phyloP scores from a whole-genome alignment of 2,113 vertebrate genomes.

The Campylomormyrus tamandua region DNA sequence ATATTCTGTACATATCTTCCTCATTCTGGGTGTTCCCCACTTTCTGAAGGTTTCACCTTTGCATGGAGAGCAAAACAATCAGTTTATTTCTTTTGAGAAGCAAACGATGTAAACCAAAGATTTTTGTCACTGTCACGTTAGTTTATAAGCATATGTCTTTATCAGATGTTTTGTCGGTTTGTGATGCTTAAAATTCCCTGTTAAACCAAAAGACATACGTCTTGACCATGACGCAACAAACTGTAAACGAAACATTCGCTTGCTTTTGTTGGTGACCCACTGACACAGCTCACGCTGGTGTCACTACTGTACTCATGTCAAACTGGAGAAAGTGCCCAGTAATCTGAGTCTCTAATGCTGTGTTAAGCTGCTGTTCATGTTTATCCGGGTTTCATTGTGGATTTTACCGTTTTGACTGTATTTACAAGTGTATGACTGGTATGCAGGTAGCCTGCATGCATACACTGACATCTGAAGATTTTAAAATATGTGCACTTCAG shows the following conservation, averaged over 20 bases:
- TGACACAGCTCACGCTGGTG: background rate
- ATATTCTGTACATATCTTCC: slow-evolving; percentile 24
- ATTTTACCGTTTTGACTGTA: background rate
- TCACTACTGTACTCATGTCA: background rate
- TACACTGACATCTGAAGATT: background rate
- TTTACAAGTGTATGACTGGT: background rate
- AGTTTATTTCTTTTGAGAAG: slow-evolving; percentile 60
- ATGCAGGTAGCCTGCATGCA: background rate
- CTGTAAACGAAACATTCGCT: background rate
- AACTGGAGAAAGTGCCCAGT: background rate
- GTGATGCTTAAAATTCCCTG: slow-evolving; percentile 31
- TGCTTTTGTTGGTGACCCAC: background rate
- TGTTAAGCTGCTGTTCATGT: background rate
- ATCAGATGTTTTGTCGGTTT: slow-evolving; percentile 46
- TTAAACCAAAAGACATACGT: background rate
- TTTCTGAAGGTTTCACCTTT: slow-evolving; percentile 48
- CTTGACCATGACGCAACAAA: background rate
- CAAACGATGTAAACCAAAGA: slow-evolving; percentile 91
- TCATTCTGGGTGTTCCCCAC: slow-evolving; percentile 34
- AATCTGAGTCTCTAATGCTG: background rate
- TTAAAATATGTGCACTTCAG: background rate
- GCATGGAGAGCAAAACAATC: slow-evolving; percentile 67
- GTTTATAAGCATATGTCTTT: slow-evolving; percentile 43
- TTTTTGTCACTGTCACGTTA: slow-evolving; percentile 70
- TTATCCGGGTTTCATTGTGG: background rate